phyloP scores from a whole-genome alignment of 1,140 invertebrate genomes.

The Wiebesia pumilae region DNA sequence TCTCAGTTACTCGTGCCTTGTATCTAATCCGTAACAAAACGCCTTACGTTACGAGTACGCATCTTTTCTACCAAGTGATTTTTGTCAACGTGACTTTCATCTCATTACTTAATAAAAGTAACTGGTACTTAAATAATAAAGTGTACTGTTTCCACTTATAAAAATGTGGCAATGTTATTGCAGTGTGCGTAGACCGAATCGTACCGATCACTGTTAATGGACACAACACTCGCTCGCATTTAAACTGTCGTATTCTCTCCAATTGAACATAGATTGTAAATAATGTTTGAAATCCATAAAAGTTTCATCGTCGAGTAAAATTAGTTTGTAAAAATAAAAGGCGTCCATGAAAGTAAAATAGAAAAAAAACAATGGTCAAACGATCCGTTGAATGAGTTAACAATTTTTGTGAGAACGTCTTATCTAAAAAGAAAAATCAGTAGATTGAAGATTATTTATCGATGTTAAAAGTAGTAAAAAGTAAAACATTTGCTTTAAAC shows the following conservation, averaged over 20 bases:
- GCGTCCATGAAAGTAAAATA: too few species aligned
- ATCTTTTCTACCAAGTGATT: not conserved
- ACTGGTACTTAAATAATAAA: not conserved
- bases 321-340: too few species aligned
- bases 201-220: too few species aligned
- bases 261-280: not conserved
- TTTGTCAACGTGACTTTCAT: not conserved
- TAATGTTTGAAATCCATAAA: not conserved
- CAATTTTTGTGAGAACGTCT: not conserved
- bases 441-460: slow-evolving; percentile 7
- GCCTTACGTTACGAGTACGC: not conserved
- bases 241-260: not conserved
- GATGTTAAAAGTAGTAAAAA: not conserved
- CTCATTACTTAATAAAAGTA: not conserved
- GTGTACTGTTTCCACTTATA: not conserved
- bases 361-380: too few species aligned
- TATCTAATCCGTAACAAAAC: not conserved
- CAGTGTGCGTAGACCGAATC: not conserved
- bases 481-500: not conserved
- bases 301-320: too few species aligned
- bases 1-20: not conserved
- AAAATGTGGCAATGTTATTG: not conserved
- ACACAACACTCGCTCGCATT: not conserved
- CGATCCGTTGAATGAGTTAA: too few species aligned
- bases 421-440: not conserved